phyloP scores from a whole-genome alignment of 2,888 invertebrate species.

The Tinea semifulvella region DNA sequence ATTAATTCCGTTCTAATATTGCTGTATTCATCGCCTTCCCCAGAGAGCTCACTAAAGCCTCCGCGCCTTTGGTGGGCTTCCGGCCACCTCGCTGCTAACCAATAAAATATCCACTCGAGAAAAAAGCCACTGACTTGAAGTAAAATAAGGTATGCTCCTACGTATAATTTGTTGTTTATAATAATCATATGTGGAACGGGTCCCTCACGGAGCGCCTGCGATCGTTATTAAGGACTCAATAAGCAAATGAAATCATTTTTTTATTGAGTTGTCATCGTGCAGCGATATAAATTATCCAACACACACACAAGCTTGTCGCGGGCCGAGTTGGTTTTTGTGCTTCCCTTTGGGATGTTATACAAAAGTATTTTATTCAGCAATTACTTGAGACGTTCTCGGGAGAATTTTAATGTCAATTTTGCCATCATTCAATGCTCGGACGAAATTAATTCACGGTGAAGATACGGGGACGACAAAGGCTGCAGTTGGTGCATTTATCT shows the following conservation, averaged over 20 bases:
- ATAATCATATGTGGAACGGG: slow-evolving; percentile 49
- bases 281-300: slow-evolving; percentile 57
- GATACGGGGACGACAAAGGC: slow-evolving; percentile 33
- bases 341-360: slow-evolving; percentile 58
- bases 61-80: slow-evolving; percentile 47
- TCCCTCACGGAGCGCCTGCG: slow-evolving; percentile 30
- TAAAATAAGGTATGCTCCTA: slow-evolving; percentile 10
- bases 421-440: slow-evolving; percentile 60
- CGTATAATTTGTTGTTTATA: slow-evolving; percentile 47
- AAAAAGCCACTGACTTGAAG: slow-evolving; percentile 23
- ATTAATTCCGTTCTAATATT: slow-evolving; percentile 35
- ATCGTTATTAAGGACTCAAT: slow-evolving; percentile 64
- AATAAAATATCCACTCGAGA: slow-evolving; percentile 29
- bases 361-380: slow-evolving; percentile 65
- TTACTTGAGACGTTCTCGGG: slow-evolving; percentile 60
- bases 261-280: slow-evolving; percentile 64
- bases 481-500: slow-evolving; percentile 39
- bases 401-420: slow-evolving; percentile 63
- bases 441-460: slow-evolving; percentile 53
- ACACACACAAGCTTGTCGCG: slow-evolving; percentile 37
- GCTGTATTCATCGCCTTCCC: slow-evolving; percentile 30
- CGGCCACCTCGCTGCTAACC: slow-evolving; percentile 27
- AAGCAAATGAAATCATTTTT: slow-evolving; percentile 67
- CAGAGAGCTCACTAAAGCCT: not conserved
- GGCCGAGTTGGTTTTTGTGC: slow-evolving; percentile 48